Evolutionary conservation across 2,888 invertebrate genomes (phyloP).

Genomic region (Mystacides longicornis): DNA sequence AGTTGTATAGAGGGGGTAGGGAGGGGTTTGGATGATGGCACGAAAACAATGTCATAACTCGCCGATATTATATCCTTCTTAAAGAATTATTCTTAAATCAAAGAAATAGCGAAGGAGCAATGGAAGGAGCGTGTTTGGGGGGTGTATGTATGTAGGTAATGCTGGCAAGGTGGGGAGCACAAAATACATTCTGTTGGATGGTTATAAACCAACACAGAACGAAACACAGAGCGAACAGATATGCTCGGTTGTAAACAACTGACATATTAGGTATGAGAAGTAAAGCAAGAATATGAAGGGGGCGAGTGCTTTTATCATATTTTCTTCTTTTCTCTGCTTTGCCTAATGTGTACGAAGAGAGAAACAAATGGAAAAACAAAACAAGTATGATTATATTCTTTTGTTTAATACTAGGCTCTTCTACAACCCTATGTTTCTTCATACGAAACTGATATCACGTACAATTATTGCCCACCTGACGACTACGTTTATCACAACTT

Average conservation of each 20-base stretch:
- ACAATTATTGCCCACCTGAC: too few relatives aligned
- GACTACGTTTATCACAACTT: too few relatives aligned
- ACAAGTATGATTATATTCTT: constrained; percentile 13
- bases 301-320: constrained; percentile 1
- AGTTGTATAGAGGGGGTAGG: neutral
- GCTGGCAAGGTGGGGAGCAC: too few relatives aligned
- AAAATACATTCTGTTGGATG: too few relatives aligned
- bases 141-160: too few relatives aligned
- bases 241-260: neutral
- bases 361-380: constrained; percentile 13
- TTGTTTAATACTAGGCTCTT: constrained; percentile 12
- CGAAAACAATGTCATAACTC: neutral
- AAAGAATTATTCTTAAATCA: constrained; percentile 1
- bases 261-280: neutral
- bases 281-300: neutral
- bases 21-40: neutral
- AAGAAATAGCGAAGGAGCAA: neutral
- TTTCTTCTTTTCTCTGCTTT: neutral
- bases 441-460: too few relatives aligned
- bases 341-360: neutral
- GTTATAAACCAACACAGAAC: too few relatives aligned
- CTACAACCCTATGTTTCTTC: neutral
- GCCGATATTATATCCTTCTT: neutral
- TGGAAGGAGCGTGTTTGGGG: too few relatives aligned
- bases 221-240: too few relatives aligned